Conservation (phyloP, 2,797 vertebrate species). For the Crocodylus rhombifer region DNA sequence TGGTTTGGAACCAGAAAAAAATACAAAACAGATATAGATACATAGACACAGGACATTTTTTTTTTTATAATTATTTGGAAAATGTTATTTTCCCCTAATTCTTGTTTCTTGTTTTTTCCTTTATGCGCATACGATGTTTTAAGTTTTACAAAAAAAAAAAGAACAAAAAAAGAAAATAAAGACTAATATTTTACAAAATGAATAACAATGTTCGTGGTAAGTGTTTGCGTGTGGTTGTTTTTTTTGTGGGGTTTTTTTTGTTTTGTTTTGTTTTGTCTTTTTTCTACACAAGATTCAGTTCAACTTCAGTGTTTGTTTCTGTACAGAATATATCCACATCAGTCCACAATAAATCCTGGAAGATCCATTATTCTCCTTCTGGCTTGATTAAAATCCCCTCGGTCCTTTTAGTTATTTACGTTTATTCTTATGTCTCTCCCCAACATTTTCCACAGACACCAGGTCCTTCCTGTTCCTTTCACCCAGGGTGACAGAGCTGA, state of each 20-base stretch:
- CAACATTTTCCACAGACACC: slow-evolving; percentile 69
- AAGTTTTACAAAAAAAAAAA: slow-evolving; percentile 95
- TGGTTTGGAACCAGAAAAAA: slow-evolving; percentile 99
- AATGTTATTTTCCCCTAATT: slow-evolving; percentile 99
- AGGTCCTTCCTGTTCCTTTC: slow-evolving; percentile 67
- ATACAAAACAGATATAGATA: slow-evolving; percentile 99
- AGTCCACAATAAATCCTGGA: slow-evolving; percentile 89
- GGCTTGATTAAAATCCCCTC: slow-evolving; percentile 81
- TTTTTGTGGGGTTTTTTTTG: not conserved
- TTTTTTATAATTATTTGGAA: slow-evolving; percentile 99
- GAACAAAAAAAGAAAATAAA: slow-evolving; percentile 99
- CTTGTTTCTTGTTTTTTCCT: slow-evolving; percentile 91
- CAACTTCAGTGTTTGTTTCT: slow-evolving; percentile 90
- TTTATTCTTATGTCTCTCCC: not conserved
- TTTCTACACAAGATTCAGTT: slow-evolving; percentile 92
- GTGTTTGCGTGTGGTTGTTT: slow-evolving; percentile 80
- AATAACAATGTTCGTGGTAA: slow-evolving; percentile 94
- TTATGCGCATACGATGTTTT: slow-evolving; percentile 98
- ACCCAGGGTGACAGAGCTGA: slow-evolving; percentile 70
- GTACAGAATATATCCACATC: slow-evolving; percentile 98
- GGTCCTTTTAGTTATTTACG: slow-evolving; percentile 64
- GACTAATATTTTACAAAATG: slow-evolving; percentile 99
- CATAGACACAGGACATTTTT: slow-evolving; percentile 99
- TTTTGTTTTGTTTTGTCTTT: slow-evolving; percentile 32
- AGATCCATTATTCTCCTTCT: slow-evolving; percentile 82